These are phyloP conservation scores for Icerya purchasi DNA, from an alignment of 2,888 invertebrate genomes.

Conservation along the genomic window DNA sequence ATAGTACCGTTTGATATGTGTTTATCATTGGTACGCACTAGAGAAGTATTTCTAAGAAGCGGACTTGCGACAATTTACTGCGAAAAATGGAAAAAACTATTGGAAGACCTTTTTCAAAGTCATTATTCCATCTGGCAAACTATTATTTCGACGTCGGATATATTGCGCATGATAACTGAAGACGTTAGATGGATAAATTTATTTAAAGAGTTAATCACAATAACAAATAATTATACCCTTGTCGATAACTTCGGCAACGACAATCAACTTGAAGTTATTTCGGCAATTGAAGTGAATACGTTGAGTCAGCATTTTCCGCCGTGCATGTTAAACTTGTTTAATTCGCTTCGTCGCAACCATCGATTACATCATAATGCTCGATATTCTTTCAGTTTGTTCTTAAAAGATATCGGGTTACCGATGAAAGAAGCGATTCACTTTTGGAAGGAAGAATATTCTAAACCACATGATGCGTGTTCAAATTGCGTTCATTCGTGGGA, in stretches of 20 bases:
- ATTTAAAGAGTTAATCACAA: background rate
- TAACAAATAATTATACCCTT: conserved; percentile 16
- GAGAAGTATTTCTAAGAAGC: conserved; percentile 30
- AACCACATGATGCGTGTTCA: conserved; percentile 19
- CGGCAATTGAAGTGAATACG: conserved; percentile 13
- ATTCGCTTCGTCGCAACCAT: conserved; percentile 32
- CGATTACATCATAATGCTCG: conserved; percentile 40
- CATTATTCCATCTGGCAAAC: conserved; percentile 20
- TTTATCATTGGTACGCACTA: conserved; percentile 30
- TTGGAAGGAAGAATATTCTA: conserved; percentile 41
- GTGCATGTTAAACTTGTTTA: conserved; percentile 42
- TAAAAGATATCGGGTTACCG: conserved; percentile 48
- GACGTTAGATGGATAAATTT: background rate
- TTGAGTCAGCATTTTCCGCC: conserved; percentile 31
- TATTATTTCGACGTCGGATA: background rate
- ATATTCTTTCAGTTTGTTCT: conserved; percentile 43
- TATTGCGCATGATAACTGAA: background rate
- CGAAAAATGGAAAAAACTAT: conserved; percentile 31
- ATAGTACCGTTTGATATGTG: conserved; percentile 34
- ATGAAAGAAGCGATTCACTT: conserved; percentile 38
- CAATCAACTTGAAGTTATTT: background rate
- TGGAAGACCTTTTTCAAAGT: conserved; percentile 28
- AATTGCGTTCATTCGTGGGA: conserved; percentile 42
- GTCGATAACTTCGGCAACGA: background rate
- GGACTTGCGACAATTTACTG: conserved; percentile 34